These are phyloP conservation scores for Zaprionus lineosus DNA, from an alignment of 2,888 invertebrate species.

Conservation along the genomic window DNA sequence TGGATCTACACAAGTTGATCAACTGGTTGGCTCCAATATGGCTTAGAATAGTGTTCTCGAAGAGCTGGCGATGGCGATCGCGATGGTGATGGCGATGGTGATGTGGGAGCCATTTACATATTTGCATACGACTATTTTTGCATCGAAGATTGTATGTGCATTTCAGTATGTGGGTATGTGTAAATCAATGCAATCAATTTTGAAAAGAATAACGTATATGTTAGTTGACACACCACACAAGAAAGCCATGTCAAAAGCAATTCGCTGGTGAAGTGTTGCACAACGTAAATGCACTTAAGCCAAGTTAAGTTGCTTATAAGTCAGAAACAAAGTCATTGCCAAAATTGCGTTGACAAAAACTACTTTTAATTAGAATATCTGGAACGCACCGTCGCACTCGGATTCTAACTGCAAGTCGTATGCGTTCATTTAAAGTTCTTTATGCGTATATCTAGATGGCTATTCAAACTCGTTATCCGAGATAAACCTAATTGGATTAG, in stretches of 20 bases:
- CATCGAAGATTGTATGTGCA: too few relatives aligned
- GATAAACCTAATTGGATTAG: conserved; percentile 73
- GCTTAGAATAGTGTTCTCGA: conserved; percentile 58
- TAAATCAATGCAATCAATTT: conserved; percentile 33
- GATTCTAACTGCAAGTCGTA: conserved; percentile 12
- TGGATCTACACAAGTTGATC: conserved; percentile 13
- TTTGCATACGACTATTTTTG: too few relatives aligned
- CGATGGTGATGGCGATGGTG: too few relatives aligned
- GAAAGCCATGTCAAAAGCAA: neutral
- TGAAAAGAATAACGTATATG: conserved; percentile 41
- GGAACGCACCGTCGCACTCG: too few relatives aligned
- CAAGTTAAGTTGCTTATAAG: conserved; percentile 11
- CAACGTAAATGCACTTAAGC: conserved; percentile 39
- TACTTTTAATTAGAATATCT: conserved; percentile 60
- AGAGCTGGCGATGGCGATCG: too few relatives aligned
- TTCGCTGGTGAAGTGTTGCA: conserved; percentile 7
- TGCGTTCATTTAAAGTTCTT: conserved; percentile 26
- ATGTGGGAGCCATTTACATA: conserved; percentile 75
- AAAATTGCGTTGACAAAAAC: conserved; percentile 55
- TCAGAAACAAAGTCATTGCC: conserved; percentile 66
- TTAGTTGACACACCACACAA: conserved; percentile 41
- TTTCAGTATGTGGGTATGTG: neutral
- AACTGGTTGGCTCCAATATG: conserved; percentile 46
- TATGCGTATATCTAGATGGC: conserved; percentile 30
- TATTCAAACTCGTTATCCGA: conserved; percentile 58